A percentile compares a stretch with the other conserved stretches of the same genome.
Conservation (phyloP, 2,888 invertebrate species). For the Hydroisotoma schaefferi region DNA sequence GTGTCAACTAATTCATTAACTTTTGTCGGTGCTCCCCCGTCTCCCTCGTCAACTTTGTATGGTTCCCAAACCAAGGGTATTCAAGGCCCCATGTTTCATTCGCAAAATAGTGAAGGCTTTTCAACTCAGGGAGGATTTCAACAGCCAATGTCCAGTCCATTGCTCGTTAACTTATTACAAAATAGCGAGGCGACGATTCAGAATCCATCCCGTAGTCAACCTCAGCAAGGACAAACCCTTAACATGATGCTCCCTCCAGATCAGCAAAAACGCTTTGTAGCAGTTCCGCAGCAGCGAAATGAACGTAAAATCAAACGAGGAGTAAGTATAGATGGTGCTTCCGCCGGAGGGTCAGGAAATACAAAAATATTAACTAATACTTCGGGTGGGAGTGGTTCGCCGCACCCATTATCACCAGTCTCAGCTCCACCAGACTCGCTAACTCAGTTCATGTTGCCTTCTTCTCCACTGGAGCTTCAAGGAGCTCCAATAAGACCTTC, state of each 20-base stretch:
- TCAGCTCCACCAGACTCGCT: not conserved
- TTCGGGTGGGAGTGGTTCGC: not conserved
- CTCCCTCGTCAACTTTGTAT: conserved; percentile 36
- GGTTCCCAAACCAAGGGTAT: too few species aligned
- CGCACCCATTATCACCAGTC: not conserved
- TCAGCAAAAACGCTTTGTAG: conserved; percentile 36
- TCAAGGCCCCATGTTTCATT: not conserved
- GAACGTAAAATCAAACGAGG: conserved; percentile 31
- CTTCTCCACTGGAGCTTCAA: conserved; percentile 15
- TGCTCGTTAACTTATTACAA: conserved; percentile 86
- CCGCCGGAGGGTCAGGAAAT: not conserved
- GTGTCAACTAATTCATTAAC: conserved; percentile 49
- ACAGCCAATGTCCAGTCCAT: conserved; percentile 79
- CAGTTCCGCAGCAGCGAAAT: conserved; percentile 27
- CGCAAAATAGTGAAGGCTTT: conserved; percentile 1
- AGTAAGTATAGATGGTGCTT: conserved; percentile 40
- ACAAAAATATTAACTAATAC: not conserved
- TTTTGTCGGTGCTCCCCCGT: conserved; percentile 8
- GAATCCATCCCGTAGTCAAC: conserved; percentile 51
- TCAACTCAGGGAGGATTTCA: conserved; percentile 50
- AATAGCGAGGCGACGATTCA: conserved; percentile 60
- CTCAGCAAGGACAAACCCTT: conserved; percentile 16
- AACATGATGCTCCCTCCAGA: conserved; percentile 22
- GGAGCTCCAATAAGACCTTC: conserved; percentile 17
- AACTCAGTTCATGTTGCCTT: conserved; percentile 21